Evolutionary conservation across 2,888 invertebrate species (phyloP).

Genomic region (Andrena flavipes): DNA sequence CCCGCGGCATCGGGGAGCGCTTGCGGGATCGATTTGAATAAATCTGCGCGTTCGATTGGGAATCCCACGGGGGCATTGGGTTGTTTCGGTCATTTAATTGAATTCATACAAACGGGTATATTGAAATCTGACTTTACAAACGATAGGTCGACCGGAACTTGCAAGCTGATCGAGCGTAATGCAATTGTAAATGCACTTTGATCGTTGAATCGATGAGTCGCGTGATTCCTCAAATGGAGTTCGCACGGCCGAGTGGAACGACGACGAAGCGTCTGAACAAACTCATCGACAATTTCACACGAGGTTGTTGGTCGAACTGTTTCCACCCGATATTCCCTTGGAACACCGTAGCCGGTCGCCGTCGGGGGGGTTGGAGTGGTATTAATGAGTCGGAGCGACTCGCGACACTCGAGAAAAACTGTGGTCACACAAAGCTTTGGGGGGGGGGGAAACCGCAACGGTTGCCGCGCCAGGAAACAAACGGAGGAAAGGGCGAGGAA

Average conservation of each 20-base stretch:
- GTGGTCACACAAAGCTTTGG: conserved; percentile 8
- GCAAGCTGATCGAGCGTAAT: background rate
- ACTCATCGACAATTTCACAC: conserved; percentile 6
- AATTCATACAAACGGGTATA: too few species aligned
- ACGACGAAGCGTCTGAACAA: background rate
- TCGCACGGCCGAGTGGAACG: background rate
- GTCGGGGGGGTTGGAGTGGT: conserved; percentile 23
- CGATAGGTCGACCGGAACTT: background rate
- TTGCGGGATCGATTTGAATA: background rate
- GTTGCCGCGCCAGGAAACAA: conserved; percentile 51
- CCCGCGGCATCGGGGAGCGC: background rate
- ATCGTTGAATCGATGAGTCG: background rate
- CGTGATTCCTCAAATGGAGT: background rate
- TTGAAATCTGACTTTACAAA: background rate
- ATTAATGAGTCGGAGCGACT: conserved; percentile 56
- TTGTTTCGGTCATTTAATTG: background rate
- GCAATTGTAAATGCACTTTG: background rate
- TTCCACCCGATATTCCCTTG: background rate
- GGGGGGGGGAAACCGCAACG: conserved; percentile 58
- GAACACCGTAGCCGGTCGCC: conserved; percentile 15
- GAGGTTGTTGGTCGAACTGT: background rate
- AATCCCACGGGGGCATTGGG: background rate
- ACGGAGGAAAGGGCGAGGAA: conserved; percentile 27
- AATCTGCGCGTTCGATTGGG: background rate
- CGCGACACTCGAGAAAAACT: conserved; percentile 52